phyloP scores from a whole-genome alignment of 2,113 vertebrate genomes.

The Struthidea cinerea region DNA sequence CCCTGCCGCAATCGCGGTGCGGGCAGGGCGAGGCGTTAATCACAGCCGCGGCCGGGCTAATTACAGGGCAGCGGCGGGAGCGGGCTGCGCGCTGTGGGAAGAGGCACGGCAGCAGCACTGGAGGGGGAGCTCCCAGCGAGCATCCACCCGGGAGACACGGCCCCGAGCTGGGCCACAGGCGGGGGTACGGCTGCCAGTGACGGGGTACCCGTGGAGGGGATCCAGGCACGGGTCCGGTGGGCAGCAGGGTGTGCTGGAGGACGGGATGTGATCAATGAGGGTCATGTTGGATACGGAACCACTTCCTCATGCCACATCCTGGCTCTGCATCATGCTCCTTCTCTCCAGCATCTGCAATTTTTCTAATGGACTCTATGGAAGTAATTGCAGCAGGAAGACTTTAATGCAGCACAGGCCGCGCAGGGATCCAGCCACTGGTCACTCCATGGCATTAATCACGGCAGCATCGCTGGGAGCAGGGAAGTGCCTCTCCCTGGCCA shows the following conservation, averaged over 20 bases:
- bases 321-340: neutral
- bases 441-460: neutral
- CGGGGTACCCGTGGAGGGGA: accelerated
- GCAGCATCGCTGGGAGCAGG: neutral
- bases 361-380: conserved; percentile 7
- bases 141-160: neutral
- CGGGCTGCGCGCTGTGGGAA: neutral
- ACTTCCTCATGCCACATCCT: neutral
- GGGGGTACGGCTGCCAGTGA: neutral
- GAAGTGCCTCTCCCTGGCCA: neutral
- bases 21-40: conserved; percentile 38
- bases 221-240: neutral
- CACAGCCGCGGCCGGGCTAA: neutral
- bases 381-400: conserved; percentile 34
- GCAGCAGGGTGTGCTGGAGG: neutral
- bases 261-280: neutral
- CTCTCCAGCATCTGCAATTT: conserved; percentile 44
- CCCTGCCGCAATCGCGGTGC: neutral
- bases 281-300: neutral
- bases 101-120: neutral
- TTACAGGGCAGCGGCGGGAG: conserved; percentile 14
- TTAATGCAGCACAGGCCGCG: neutral
- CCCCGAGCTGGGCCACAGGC: accelerated
- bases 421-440: neutral
- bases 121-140: neutral